phyloP scores from a whole-genome alignment of 1,140 invertebrate genomes.

The Aphaenogaster floridana region DNA sequence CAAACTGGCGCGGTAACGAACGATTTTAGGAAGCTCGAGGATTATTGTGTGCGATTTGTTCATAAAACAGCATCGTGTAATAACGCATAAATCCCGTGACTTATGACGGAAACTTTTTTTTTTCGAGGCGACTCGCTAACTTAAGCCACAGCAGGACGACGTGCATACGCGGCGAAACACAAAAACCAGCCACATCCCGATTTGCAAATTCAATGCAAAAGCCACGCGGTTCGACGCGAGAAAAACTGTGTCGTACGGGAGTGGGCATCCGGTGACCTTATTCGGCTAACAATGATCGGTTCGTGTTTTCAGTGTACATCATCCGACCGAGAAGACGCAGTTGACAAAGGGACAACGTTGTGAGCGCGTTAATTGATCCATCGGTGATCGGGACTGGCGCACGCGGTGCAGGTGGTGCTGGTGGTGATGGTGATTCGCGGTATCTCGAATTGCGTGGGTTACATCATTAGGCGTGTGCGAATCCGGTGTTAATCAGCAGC shows the following conservation, averaged over 20 bases:
- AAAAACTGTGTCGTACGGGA: background rate
- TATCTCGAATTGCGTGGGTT: conserved; percentile 11
- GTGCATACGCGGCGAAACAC: background rate
- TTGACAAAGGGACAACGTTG: background rate
- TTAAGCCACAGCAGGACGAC: background rate
- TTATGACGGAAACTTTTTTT: background rate
- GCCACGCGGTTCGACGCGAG: background rate
- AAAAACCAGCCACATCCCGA: conserved; percentile 2
- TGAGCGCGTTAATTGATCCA: background rate
- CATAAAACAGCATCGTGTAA: background rate
- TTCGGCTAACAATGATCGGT: conserved; percentile 1
- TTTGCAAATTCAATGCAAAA: background rate
- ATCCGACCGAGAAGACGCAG: background rate
- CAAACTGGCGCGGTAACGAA: background rate
- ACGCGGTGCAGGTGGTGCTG: too few relatives aligned
- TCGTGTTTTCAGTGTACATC: background rate
- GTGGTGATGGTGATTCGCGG: background rate
- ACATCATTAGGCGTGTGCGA: background rate
- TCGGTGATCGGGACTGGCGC: background rate
- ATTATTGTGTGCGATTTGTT: background rate
- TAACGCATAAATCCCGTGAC: conserved; percentile 5
- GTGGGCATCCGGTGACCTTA: background rate
- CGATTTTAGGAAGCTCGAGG: background rate
- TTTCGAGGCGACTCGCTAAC: background rate
- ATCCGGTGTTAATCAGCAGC: conserved; percentile 20